Base-by-base conservation (phyloP, 2,888 invertebrate species). In the Psococerastis gibbosa region DNA sequence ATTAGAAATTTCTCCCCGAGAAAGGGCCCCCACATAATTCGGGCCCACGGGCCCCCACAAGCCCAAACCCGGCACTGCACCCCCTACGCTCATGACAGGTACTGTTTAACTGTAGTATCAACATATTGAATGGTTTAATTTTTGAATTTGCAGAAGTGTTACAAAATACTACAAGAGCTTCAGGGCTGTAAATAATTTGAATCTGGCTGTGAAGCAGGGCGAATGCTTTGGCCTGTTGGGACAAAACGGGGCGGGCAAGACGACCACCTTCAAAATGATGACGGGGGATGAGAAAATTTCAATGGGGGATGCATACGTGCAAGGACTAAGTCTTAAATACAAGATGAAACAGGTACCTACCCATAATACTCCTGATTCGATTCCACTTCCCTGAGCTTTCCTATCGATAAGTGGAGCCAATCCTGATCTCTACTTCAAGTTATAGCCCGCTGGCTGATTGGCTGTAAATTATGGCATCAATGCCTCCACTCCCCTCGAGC, bases 191-290 rank as follows among this genome's bases (percentile, higher is more conserved):
- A 76, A 85, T 57, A 77, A 78, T 52, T 63, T 83, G 3, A 77
- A 73, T 2, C 57, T 73, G 55, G 79, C 74, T 38, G 73, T 83
- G 0, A 71, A 71, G 43, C 66, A 74, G 46, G 71, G 71, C 8
- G 85, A 85, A 61, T 83, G 83, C 55, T 87, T 87, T 54, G 85
- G 85, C 2, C 60, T 87, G 32, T 62, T 87, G 41, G 84, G 87
- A 1, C 76, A 84, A 1, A 87, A 88, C 57, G 87, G 88, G 8
- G 85, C 87, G 2, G 87, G 87, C 0, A 88, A 87, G 60, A 85
- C 84, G 0, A 76, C 78, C 1, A 88, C 89, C 0, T 92, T 92
- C 58, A 82, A 82, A 62, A 85, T 88, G 80, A 64, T 89, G 53
- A 88, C 88, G 41, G 88, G 89, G 0, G 87, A 85, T 56, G 78